Conservation (phyloP, 2,888 invertebrate genomes). For the Hirtodrosophila duncani region DNA sequence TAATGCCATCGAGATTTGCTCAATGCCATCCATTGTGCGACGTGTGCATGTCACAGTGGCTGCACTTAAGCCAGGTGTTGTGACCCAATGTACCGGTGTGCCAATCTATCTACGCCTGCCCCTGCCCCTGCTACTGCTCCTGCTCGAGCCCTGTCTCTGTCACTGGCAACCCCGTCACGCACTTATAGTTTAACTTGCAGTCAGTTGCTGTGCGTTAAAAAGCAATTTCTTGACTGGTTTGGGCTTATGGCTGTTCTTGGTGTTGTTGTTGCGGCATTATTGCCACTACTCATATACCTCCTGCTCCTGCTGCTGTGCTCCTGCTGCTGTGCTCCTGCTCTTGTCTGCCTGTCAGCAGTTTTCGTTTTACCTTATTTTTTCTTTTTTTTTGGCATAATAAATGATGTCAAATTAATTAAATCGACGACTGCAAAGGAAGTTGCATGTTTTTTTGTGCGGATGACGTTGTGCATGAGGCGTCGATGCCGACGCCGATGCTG, state of each 20-base stretch:
- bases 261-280: constrained; percentile 21
- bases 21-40: too few species aligned
- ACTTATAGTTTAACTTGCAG: constrained; percentile 14
- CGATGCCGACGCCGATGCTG: too few species aligned
- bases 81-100: too few species aligned
- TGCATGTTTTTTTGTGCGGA: constrained; percentile 19
- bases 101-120: neutral
- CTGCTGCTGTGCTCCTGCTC: constrained; percentile 26
- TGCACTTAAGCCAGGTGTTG: too few species aligned
- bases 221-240: constrained; percentile 51
- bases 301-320: constrained; percentile 34
- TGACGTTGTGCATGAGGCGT: too few species aligned
- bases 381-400: constrained; percentile 59
- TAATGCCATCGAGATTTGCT: too few species aligned
- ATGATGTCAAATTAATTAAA: constrained; percentile 70
- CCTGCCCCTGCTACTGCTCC: neutral
- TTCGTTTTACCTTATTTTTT: neutral
- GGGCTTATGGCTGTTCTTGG: constrained; percentile 11
- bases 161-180: constrained; percentile 3
- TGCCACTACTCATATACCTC: constrained; percentile 22
- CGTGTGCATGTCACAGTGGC: constrained; percentile 24
- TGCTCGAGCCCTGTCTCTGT: too few species aligned
- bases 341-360: neutral
- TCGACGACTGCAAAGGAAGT: constrained; percentile 38
- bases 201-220: constrained; percentile 47